Base-by-base conservation (phyloP, 2,797 vertebrate species). In the Bufotes viridis region DNA sequence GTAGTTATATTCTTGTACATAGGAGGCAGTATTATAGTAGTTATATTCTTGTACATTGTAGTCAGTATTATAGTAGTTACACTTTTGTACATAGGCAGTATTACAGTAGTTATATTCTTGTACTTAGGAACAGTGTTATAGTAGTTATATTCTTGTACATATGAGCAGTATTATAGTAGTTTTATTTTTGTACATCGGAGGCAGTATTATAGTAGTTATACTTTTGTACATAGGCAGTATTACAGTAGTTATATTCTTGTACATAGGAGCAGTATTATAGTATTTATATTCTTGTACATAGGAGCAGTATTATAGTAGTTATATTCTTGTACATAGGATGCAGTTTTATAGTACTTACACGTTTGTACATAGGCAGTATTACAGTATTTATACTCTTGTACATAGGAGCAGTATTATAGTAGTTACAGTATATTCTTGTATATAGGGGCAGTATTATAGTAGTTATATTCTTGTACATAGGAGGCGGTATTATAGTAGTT, bases 271-370 rank as follows among this genome's bases (percentile, higher is more conserved):
- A 65, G 61, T 65, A 65, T 24, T 65, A 67, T 67, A 26, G 65
- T 67, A 67, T n/a, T 26, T 67, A 67, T 67, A 67, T 26, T 26
- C n/a, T 26, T 67, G 65, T 67, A 26, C 9, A 26, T 67, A 67
- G n/a, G 65, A 26, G n/a, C 65, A 67, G 24, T 67, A 67, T 67
- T 67, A 67, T 67, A 67, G 65, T 67, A 67, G 65, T 67, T 67
- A 67, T 67, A 67, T 67, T 26, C 65, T 26, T 67, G 65, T 67
- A 67, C 9, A 24, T 26, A 26, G 65, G 65, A 8, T n/a, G 65
- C 65, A 67, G 65, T 67, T 26, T 67, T 67, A 26, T 67, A 67
- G 65, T 26, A 67, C n/a, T 26, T 67, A 67, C 26, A 67, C 26
- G 26, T 11, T 14, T 67, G 65, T 67, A 67, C 9, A 67, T 26